A percentile compares a stretch with the other conserved stretches of the same genome.
These are phyloP conservation scores for Dione vanillae DNA, from an alignment of 2,888 invertebrate species.

Conservation along the genomic window DNA sequence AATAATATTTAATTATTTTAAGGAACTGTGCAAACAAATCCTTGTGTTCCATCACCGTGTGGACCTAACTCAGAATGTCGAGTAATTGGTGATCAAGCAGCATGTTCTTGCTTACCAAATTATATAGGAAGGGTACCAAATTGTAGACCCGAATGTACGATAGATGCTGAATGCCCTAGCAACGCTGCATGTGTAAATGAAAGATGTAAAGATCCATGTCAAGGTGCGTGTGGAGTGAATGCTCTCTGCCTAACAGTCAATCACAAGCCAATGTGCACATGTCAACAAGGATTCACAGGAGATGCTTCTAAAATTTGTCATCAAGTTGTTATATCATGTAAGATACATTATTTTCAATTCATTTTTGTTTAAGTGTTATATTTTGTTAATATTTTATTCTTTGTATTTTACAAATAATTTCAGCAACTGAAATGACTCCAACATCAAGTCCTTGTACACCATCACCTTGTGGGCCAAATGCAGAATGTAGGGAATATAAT, in stretches of 20 bases:
- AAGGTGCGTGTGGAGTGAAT: slow-evolving; percentile 90
- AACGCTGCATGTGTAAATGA: slow-evolving; percentile 92
- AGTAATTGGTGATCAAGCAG: slow-evolving; percentile 91
- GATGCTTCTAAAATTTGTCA: slow-evolving; percentile 89
- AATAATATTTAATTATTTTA: slow-evolving; percentile 21
- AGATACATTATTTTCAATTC: slow-evolving; percentile 48
- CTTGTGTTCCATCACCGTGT: slow-evolving; percentile 92
- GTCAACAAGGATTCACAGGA: slow-evolving; percentile 92
- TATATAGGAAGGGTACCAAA: slow-evolving; percentile 94
- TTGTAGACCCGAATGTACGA: slow-evolving; percentile 93
- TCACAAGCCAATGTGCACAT: slow-evolving; percentile 92
- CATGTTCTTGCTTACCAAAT: slow-evolving; percentile 91
- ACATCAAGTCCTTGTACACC: slow-evolving; percentile 91
- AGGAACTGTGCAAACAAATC: slow-evolving; percentile 79
- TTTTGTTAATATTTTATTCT: background rate
- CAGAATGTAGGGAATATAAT: slow-evolving; percentile 92
- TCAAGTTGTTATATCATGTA: slow-evolving; percentile 80
- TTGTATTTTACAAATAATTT: background rate
- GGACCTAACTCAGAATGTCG: slow-evolving; percentile 93
- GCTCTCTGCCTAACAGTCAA: slow-evolving; percentile 93
- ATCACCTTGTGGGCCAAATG: slow-evolving; percentile 93
- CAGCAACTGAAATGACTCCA: slow-evolving; percentile 84
- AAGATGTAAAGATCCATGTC: slow-evolving; percentile 93
- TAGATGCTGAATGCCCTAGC: slow-evolving; percentile 91
- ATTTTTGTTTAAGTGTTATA: background rate